Percentiles rank a stretch among this genome's conserved stretches.
Conservation (phyloP, 1,140 invertebrate genomes). For the Ganaspis sp. region DNA sequence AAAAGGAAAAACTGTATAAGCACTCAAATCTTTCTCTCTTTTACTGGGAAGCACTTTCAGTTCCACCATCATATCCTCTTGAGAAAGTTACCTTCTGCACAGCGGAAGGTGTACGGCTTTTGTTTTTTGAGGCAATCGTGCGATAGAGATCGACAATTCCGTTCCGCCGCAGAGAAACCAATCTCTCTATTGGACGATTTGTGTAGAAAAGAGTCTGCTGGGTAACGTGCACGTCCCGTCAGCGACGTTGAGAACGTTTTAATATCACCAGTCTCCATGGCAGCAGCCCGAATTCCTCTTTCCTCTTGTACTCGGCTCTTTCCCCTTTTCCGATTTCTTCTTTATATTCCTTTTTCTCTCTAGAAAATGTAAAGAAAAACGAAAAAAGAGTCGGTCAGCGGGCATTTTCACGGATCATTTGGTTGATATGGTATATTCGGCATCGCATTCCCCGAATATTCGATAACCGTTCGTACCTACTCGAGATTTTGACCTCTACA, state of each 20-base stretch:
- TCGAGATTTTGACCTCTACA: constrained; percentile 36
- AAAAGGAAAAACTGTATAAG: background rate
- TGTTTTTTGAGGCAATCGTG: constrained; percentile 53
- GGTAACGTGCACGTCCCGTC: constrained; percentile 41
- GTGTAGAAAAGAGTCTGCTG: constrained; percentile 16
- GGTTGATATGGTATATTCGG: constrained; percentile 63
- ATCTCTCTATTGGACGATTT: constrained; percentile 50
- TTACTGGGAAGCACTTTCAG: background rate
- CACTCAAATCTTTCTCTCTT: background rate
- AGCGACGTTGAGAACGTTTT: constrained; percentile 58
- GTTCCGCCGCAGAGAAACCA: constrained; percentile 50
- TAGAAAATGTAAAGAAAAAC: constrained; percentile 37
- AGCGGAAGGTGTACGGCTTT: constrained; percentile 37
- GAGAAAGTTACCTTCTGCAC: background rate
- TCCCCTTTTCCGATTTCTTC: constrained; percentile 19
- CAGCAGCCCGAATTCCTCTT: constrained; percentile 18
- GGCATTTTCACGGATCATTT: constrained; percentile 71
- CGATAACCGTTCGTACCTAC: constrained; percentile 55
- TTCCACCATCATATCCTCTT: constrained; percentile 14
- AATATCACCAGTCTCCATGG: constrained; percentile 54
- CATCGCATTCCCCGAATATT: constrained; percentile 61
- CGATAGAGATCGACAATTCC: constrained; percentile 57
- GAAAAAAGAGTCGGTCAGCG: constrained; percentile 55
- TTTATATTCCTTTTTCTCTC: constrained; percentile 42
- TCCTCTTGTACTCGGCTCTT: constrained; percentile 11